A percentile compares a stretch with the other conserved stretches of the same genome.
Evolutionary conservation across 1,140 invertebrate genomes (phyloP).

Genomic region (Acarapis woodi): DNA sequence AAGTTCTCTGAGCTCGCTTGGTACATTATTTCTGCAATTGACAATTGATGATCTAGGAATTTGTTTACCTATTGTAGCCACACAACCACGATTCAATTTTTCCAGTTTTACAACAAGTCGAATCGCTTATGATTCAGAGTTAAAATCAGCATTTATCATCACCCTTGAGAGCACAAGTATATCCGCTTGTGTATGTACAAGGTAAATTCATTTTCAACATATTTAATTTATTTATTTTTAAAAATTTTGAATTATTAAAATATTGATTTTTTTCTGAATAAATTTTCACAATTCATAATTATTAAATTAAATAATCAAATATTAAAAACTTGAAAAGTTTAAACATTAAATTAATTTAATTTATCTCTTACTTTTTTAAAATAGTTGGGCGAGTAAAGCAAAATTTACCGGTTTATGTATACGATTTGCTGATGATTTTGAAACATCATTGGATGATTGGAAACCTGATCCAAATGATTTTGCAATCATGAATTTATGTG

Average conservation of each 20-base stretch:
- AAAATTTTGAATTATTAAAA: too few relatives aligned
- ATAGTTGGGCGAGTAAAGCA: slow-evolving; percentile 43
- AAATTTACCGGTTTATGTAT: slow-evolving; percentile 37
- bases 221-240: too few relatives aligned
- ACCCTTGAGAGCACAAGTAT: slow-evolving; percentile 81
- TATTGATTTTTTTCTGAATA: too few relatives aligned
- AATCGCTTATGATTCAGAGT: slow-evolving; percentile 30
- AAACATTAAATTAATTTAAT: too few relatives aligned
- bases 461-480: slow-evolving; percentile 58
- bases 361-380: too few relatives aligned
- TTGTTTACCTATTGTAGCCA: slow-evolving; percentile 38
- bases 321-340: too few relatives aligned
- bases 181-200: slow-evolving; percentile 54
- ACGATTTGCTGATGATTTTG: slow-evolving; percentile 83
- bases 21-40: slow-evolving; percentile 68
- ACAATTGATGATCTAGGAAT: slow-evolving; percentile 91
- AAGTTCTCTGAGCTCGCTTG: slow-evolving; percentile 27
- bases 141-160: slow-evolving; percentile 62
- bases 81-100: too few relatives aligned
- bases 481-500: slow-evolving; percentile 69
- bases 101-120: slow-evolving; percentile 2
- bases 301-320: too few relatives aligned
- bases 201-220: too few relatives aligned
- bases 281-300: too few relatives aligned
- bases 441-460: slow-evolving; percentile 84